Evolutionary conservation across 2,888 invertebrate genomes (phyloP), one percentile per base, ranked within the genome.

Genomic region (Rhodophaea formosa): DNA sequence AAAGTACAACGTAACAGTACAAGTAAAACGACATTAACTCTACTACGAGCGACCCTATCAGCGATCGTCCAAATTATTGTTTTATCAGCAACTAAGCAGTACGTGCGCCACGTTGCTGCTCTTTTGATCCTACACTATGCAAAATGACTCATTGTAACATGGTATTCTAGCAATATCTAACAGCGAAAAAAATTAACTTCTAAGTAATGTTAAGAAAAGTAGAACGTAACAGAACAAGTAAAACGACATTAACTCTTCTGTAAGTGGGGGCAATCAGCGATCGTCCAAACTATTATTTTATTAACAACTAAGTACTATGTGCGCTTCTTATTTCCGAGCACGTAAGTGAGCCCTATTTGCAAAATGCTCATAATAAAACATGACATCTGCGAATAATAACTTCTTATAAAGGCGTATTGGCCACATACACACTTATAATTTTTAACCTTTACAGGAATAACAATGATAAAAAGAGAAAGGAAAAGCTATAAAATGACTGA

Each of bases 1-100:
- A 35, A 35, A 10, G 39, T 39, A 3, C 39, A 39, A 12, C 5
- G 12, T n/a, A n/a, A n/a, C 39, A 39, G 39, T 39, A 12, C 39
- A 39, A 39, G 5, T 5, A 23, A 23, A 39, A 39, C n/a, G n/a
- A 12, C 39, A 39, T 39, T 39, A 39, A 39, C 39, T 39, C 39
- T n/a, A 39, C 8, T 39, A 5, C 12, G 39, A n/a, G 6, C 3
- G 12, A 29, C 30, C 8, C 7, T 53, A 53, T 53, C 53, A 53
- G 53, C 42, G 39, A 52, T 17, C 42, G 17, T 3, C 43, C 53
- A 44, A 53, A 53, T 52, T 52, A 53, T 43, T 53, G 53, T 53
- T 53, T 30, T 53, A 53, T 53, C 53, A 53, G 44, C 53, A 15
- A 44, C 44, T 30, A 53, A 29, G 44, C 53, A 53, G 43, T 15